A percentile compares a stretch with the other conserved stretches of the same genome.
These are phyloP conservation scores for Cephalopterus ornatus DNA, from an alignment of 2,113 vertebrate genomes.

Conservation along the genomic window DNA sequence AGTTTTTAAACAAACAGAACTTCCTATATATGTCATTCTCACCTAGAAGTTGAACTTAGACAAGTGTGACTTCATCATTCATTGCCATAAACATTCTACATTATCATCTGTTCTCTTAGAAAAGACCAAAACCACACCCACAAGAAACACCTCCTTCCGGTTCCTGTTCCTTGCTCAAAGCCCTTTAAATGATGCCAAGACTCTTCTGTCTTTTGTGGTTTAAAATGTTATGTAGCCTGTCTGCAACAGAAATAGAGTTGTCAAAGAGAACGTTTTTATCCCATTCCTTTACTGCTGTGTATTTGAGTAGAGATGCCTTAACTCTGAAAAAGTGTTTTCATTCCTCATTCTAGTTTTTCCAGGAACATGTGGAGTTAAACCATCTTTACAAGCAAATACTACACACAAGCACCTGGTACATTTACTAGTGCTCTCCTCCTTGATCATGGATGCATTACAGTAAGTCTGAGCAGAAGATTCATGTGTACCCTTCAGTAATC, in stretches of 20 bases:
- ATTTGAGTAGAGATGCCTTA: background rate
- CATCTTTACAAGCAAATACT: background rate
- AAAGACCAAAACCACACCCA: background rate
- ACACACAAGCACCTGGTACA: background rate
- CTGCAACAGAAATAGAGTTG: background rate
- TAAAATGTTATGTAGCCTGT: background rate
- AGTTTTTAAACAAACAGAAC: background rate
- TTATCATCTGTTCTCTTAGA: background rate
- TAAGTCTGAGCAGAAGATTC: background rate
- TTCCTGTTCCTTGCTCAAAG: background rate
- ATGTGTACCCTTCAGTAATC: background rate
- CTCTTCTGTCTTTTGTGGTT: background rate
- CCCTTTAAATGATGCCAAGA: background rate
- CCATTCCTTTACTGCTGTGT: background rate
- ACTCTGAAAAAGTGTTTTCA: background rate
- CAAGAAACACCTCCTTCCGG: background rate
- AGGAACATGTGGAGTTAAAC: background rate
- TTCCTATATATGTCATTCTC: background rate
- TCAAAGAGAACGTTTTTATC: background rate
- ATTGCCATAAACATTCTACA: background rate
- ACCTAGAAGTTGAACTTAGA: background rate
- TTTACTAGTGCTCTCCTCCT: background rate
- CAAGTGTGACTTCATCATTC: background rate
- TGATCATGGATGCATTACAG: background rate
- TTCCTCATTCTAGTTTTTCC: background rate